Conservation (phyloP, 2,113 vertebrate species). For the Toxotes chatareus region DNA sequence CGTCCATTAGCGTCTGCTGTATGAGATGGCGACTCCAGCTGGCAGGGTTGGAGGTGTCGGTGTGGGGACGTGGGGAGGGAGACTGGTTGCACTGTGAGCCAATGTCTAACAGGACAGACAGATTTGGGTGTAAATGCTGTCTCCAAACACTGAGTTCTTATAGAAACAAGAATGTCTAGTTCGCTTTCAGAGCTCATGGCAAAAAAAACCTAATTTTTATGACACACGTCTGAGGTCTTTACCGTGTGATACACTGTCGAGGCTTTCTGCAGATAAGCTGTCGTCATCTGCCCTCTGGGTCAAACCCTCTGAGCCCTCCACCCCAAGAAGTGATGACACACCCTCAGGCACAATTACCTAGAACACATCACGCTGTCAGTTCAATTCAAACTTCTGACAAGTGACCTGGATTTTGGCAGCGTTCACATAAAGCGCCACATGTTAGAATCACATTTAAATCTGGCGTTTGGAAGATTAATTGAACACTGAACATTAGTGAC, state of each 20-base stretch:
- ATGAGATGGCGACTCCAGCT: constrained; percentile 96
- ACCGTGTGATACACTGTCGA: constrained; percentile 92
- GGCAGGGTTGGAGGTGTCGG: constrained; percentile 88
- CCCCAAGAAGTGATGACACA: constrained; percentile 72
- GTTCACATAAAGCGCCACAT: background rate
- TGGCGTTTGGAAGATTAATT: background rate
- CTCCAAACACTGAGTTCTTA: constrained; percentile 1
- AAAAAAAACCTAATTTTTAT: background rate
- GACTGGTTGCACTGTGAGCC: constrained; percentile 84
- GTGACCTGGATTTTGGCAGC: background rate
- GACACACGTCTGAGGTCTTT: constrained; percentile 6
- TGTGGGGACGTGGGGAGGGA: constrained; percentile 84
- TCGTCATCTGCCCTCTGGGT: constrained; percentile 89
- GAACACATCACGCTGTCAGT: constrained; percentile 25
- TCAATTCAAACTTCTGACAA: background rate
- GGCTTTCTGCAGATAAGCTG: constrained; percentile 91
- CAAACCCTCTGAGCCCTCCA: constrained; percentile 72
- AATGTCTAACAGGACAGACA: constrained; percentile 80
- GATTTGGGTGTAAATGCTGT: constrained; percentile 59
- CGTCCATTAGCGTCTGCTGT: constrained; percentile 97
- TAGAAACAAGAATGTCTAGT: constrained; percentile 29
- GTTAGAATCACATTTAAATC: constrained; percentile 1
- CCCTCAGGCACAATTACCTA: constrained; percentile 78
- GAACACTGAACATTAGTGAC: background rate
- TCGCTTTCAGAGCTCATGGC: background rate